Percentiles rank a stretch among this genome's conserved stretches.
phyloP scores from a whole-genome alignment of 2,113 vertebrate genomes.

The Pica pica region DNA sequence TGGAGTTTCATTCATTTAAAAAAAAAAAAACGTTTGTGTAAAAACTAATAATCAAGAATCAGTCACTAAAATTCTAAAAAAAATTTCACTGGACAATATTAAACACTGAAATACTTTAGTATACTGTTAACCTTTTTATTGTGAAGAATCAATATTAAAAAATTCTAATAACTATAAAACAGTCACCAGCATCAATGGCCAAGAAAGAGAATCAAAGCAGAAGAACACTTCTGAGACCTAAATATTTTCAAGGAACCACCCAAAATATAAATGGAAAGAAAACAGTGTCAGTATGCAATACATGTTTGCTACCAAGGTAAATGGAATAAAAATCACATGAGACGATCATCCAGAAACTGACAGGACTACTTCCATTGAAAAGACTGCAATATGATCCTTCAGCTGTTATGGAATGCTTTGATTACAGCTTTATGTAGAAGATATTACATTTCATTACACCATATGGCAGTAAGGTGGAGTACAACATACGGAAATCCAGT shows the following conservation, averaged over 20 bases:
- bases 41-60: background rate
- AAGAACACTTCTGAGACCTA: background rate
- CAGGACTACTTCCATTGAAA: background rate
- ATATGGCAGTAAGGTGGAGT: slow-evolving; percentile 43
- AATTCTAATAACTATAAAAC: background rate
- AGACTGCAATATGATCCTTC: background rate
- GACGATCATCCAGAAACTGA: background rate
- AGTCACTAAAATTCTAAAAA: background rate
- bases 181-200: background rate
- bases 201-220: background rate
- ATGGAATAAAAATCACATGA: background rate
- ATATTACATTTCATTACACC: slow-evolving; percentile 19
- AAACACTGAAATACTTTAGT: background rate
- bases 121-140: background rate
- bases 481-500: slow-evolving; percentile 52
- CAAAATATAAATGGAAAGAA: background rate
- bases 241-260: background rate
- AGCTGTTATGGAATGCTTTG: slow-evolving; percentile 5
- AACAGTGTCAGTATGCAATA: background rate
- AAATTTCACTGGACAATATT: background rate
- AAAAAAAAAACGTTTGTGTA: background rate
- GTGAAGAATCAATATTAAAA: background rate
- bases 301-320: background rate
- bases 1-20: background rate
- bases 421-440: background rate